These are phyloP conservation scores for Lepus americanus DNA, from an alignment of 2,113 vertebrate species.

Conservation along the genomic window DNA sequence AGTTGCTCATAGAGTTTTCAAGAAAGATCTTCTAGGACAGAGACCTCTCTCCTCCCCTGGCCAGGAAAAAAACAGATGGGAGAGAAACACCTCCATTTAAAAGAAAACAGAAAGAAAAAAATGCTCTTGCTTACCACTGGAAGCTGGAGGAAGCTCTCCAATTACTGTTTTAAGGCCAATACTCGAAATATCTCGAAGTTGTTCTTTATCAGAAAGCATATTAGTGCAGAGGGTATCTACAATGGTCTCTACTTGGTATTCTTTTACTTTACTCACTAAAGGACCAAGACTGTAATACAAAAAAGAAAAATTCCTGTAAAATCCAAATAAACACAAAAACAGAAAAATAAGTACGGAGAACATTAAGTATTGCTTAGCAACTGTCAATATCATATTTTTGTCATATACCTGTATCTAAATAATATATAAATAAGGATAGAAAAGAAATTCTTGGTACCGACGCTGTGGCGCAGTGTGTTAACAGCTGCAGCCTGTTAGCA, in stretches of 20 bases:
- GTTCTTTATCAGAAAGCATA: constrained; percentile 99
- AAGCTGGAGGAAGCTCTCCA: constrained; percentile 98
- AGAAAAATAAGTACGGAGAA: constrained; percentile 3
- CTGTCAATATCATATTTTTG: neutral
- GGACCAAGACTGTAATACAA: constrained; percentile 93
- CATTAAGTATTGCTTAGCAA: constrained; percentile 18
- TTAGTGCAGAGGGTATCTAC: constrained; percentile 99
- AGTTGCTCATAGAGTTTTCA: neutral
- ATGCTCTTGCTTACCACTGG: constrained; percentile 92
- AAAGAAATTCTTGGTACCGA: neutral
- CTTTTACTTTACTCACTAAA: constrained; percentile 99
- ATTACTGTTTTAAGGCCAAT: constrained; percentile 99
- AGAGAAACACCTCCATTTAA: neutral
- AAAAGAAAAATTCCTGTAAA: constrained; percentile 67
- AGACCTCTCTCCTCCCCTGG: neutral
- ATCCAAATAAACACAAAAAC: constrained; percentile 47
- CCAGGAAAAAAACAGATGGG: neutral
- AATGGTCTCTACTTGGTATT: constrained; percentile 99
- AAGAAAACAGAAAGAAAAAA: neutral
- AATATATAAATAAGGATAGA: neutral
- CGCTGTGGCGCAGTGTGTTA: too few species aligned
- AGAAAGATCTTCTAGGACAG: neutral
- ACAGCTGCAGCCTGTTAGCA: too few species aligned
- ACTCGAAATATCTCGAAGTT: constrained; percentile 98
- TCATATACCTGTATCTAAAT: neutral